Evolutionary conservation across 2,797 vertebrate species (phyloP), one percentile per base, ranked within the genome.

Genomic region (Remorina albescens): DNA sequence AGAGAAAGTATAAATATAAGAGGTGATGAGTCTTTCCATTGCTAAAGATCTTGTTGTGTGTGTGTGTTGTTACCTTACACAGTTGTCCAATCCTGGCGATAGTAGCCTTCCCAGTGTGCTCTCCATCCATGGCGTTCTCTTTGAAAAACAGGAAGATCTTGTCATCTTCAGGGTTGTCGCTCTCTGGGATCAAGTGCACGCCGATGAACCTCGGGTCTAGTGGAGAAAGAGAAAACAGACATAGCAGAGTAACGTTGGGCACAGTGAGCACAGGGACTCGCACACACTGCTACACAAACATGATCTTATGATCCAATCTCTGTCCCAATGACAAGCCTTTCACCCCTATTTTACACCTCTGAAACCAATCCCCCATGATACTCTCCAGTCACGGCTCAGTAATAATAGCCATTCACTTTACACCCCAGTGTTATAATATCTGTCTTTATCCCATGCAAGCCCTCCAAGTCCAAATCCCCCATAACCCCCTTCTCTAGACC

Each of bases 141-240:
- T 97, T 96, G 90, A 99, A 99, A 93, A 99, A 99, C 86, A 99
- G 96, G 90, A 98, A 99, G 75, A 99, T 95, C 95, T 99, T 99
- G 87, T 99, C 97, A 65, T 99, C 98, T 87, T 99, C 98, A 8
- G 96, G 96, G 78, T 99, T 99, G 92, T 99, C 98, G 0, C 97
- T 99, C 83, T 99, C 98, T 6, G 97, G 97, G 80, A 99, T 97
- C 88, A 98, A 91, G 86, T 97, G 94, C 6, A 96, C 95, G 42
- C 96, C 90, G 32, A 99, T 78, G 73, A 99, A 99, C 80, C 96
- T 95, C 30, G 98, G 98, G 89, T 99, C 98, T 99, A 78, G 60
- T 61, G 74, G 39, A 42, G 0, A 15, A 66, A 39, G 58, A 63
- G 37, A 11, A 49, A 37, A 62, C 0, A 1, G 19, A 50, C 39